phyloP scores from a whole-genome alignment of 2,888 invertebrate genomes.

The Macrophya annulata region DNA sequence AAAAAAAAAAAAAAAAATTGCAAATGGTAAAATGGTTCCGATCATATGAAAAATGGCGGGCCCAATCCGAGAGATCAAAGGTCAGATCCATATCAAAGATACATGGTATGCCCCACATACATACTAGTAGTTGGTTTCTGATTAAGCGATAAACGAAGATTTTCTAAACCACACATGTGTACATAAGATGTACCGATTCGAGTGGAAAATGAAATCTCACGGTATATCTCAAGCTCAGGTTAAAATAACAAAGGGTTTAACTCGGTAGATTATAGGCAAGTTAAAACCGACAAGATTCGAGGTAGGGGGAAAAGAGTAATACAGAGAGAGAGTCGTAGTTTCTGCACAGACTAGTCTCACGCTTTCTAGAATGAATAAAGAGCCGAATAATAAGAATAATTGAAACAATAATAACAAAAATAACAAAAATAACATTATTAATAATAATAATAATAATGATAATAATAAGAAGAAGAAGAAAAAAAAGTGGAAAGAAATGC shows the following conservation, averaged over 20 bases:
- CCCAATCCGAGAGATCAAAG: too few species aligned
- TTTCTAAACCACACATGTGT: too few species aligned
- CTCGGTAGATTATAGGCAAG: neutral
- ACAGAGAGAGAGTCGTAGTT: neutral
- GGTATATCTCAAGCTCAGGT: neutral
- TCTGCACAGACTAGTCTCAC: neutral
- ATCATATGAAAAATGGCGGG: too few species aligned
- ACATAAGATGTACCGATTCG: too few species aligned
- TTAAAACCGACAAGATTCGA: neutral
- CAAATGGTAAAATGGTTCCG: too few species aligned
- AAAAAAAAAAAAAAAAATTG: too few species aligned
- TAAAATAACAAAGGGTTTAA: neutral
- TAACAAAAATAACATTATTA: too few species aligned
- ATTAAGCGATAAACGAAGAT: too few species aligned
- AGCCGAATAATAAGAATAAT: constrained; percentile 30
- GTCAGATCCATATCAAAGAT: too few species aligned
- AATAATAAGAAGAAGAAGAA: neutral
- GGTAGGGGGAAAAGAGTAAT: neutral
- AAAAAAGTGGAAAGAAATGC: neutral
- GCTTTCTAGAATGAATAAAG: constrained; percentile 37
- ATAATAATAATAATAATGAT: neutral
- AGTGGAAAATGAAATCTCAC: neutral
- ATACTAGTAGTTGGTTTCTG: too few species aligned
- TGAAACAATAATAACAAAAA: neutral
- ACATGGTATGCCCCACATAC: too few species aligned